Percentiles rank a stretch among this genome's conserved stretches.
phyloP scores from a whole-genome alignment of 2,113 vertebrate genomes.

The Hirundichthys speculiger region DNA sequence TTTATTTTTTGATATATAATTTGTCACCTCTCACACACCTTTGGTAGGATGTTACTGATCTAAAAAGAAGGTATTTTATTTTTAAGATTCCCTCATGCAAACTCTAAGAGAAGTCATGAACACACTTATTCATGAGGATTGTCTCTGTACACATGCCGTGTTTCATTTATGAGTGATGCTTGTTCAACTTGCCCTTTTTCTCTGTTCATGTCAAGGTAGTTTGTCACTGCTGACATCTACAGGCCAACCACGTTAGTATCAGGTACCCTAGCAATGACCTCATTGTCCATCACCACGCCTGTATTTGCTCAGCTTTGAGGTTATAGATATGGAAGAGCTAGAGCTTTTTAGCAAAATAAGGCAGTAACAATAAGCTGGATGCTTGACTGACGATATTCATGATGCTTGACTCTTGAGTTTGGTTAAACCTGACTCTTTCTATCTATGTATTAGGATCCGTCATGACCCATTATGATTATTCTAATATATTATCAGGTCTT shows the following conservation, averaged over 20 bases:
- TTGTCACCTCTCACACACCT: not conserved
- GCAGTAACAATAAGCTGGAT: constrained; percentile 5
- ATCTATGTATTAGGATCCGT: not conserved
- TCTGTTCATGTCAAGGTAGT: constrained; percentile 24
- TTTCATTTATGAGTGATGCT: not conserved
- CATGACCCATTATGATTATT: not conserved
- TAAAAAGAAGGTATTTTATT: not conserved
- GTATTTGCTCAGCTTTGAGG: constrained; percentile 35
- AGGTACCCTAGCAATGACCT: constrained; percentile 36
- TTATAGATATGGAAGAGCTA: constrained; percentile 3
- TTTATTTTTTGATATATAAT: too few species aligned
- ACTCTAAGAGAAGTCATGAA: not conserved
- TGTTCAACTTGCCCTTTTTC: too few species aligned
- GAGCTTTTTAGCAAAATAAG: not conserved
- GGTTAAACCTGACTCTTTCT: not conserved
- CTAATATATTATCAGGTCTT: not conserved
- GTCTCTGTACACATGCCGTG: not conserved
- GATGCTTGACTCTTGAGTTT: not conserved
- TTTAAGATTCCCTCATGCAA: not conserved
- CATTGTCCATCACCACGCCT: not conserved
- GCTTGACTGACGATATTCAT: too few species aligned
- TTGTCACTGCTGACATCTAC: constrained; percentile 70
- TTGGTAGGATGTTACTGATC: not conserved
- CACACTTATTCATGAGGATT: too few species aligned
- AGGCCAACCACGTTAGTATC: constrained; percentile 47